A percentile compares a stretch with the other conserved stretches of the same genome.
These are phyloP conservation scores for Troides aeacus DNA, from an alignment of 2,888 invertebrate genomes.

Conservation along the genomic window DNA sequence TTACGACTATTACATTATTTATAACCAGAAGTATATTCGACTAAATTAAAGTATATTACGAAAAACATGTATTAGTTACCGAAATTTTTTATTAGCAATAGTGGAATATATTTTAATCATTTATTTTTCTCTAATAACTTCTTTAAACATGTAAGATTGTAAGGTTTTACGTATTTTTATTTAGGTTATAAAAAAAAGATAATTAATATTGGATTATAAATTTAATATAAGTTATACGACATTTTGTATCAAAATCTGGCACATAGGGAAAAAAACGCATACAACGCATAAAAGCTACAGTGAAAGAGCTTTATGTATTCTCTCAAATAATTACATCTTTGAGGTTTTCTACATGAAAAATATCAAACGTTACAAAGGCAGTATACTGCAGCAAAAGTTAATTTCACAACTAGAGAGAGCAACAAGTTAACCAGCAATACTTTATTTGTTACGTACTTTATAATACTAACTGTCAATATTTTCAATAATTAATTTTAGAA, in stretches of 20 bases:
- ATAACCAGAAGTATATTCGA: neutral
- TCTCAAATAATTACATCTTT: conserved; percentile 9
- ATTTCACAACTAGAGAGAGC: neutral
- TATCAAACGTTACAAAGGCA: neutral
- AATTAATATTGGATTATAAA: neutral
- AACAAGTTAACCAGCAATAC: neutral
- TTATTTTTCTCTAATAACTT: too few relatives aligned
- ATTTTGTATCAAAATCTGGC: neutral
- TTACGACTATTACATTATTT: conserved; percentile 44
- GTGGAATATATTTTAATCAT: too few relatives aligned
- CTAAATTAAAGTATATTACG: neutral
- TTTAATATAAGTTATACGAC: neutral
- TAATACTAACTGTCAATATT: neutral
- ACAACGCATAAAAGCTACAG: conserved; percentile 6
- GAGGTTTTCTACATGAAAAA: neutral
- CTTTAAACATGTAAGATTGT: too few relatives aligned
- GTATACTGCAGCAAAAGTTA: neutral
- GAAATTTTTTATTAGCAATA: too few relatives aligned
- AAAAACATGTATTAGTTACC: too few relatives aligned
- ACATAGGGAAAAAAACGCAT: neutral
- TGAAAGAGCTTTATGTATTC: neutral
- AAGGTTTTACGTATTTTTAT: too few relatives aligned
- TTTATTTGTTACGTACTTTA: neutral
- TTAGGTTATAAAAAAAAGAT: neutral
- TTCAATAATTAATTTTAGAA: neutral